A percentile compares a stretch with the other conserved stretches of the same genome.
phyloP scores from a whole-genome alignment of 2,113 vertebrate genomes.

The Coturnix japonica region DNA sequence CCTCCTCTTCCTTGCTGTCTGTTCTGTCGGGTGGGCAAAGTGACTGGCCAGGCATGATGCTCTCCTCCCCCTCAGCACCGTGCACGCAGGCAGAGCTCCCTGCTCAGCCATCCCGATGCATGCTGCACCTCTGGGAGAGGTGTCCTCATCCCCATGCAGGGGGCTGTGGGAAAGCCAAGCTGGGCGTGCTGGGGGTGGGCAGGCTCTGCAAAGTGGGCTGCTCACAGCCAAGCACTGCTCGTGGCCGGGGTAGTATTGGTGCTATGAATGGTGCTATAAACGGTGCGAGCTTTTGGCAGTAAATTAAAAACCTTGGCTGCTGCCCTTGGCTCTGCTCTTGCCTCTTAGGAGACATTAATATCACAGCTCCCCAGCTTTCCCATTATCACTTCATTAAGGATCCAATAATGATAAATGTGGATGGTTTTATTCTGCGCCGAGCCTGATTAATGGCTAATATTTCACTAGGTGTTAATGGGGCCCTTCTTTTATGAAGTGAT shows the following conservation, averaged over 20 bases:
- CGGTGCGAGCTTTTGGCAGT: slow-evolving; percentile 62
- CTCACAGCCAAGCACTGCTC: slow-evolving; percentile 28
- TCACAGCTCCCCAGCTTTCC: slow-evolving; percentile 72
- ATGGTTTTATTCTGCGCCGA: slow-evolving; percentile 62
- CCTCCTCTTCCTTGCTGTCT: too few relatives aligned
- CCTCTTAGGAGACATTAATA: slow-evolving; percentile 76
- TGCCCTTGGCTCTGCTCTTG: slow-evolving; percentile 62
- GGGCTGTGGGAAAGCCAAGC: fast-evolving
- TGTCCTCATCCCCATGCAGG: background rate
- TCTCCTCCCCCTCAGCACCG: too few relatives aligned
- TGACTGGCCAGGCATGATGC: too few relatives aligned
- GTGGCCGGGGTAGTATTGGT: slow-evolving; percentile 15
- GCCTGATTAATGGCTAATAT: slow-evolving; percentile 74
- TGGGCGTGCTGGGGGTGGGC: background rate
- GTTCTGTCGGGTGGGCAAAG: too few relatives aligned
- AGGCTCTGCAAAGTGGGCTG: background rate
- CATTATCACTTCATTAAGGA: slow-evolving; percentile 78
- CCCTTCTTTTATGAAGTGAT: slow-evolving; percentile 47
- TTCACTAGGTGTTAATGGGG: slow-evolving; percentile 74
- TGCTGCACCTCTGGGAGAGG: background rate
- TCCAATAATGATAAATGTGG: slow-evolving; percentile 73
- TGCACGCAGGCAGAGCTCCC: too few relatives aligned
- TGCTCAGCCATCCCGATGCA: too few relatives aligned
- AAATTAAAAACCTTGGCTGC: slow-evolving; percentile 75
- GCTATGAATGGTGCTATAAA: slow-evolving; percentile 56